A percentile compares a stretch with the other conserved stretches of the same genome.
Conservation (phyloP, 2,797 vertebrate genomes). For the Bufotes viridis region DNA sequence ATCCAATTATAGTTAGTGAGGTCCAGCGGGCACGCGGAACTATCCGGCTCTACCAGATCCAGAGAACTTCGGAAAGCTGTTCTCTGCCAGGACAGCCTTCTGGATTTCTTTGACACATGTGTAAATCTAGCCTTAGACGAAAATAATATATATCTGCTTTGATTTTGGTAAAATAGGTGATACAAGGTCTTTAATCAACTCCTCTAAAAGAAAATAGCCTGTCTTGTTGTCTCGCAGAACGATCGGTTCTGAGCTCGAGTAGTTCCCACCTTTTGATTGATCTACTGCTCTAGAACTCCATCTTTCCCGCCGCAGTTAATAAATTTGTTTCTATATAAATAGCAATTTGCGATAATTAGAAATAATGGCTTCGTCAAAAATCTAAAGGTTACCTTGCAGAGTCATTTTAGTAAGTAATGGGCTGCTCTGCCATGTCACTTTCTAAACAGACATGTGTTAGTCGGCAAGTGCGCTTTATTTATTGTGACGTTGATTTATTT, state of each 20-base stretch:
- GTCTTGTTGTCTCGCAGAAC: not conserved
- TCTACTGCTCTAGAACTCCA: slow-evolving; percentile 19
- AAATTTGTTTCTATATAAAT: slow-evolving; percentile 67
- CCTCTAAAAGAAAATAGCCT: too few relatives aligned
- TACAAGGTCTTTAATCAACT: not conserved
- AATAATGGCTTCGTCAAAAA: slow-evolving; percentile 65
- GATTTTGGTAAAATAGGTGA: too few relatives aligned
- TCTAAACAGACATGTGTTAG: slow-evolving; percentile 75
- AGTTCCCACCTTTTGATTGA: slow-evolving; percentile 37
- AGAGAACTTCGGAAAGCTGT: too few relatives aligned
- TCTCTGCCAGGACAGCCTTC: too few relatives aligned
- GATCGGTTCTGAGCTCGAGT: slow-evolving; percentile 20
- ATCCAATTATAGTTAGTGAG: too few relatives aligned
- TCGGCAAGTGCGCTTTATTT: slow-evolving; percentile 75
- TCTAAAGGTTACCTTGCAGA: slow-evolving; percentile 71
- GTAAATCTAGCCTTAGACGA: too few relatives aligned
- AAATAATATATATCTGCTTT: too few relatives aligned
- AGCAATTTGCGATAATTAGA: slow-evolving; percentile 69
- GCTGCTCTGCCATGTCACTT: slow-evolving; percentile 77
- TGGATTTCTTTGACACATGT: too few relatives aligned
- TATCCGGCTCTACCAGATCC: too few relatives aligned
- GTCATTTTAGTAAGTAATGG: slow-evolving; percentile 72
- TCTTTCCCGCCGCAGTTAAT: slow-evolving; percentile 61
- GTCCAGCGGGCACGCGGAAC: too few relatives aligned
- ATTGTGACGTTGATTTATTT: slow-evolving; percentile 90